A percentile compares a stretch with the other conserved stretches of the same genome.
Evolutionary conservation across 2,888 invertebrate species (phyloP).

Genomic region (Yponomeuta cagnagella): DNA sequence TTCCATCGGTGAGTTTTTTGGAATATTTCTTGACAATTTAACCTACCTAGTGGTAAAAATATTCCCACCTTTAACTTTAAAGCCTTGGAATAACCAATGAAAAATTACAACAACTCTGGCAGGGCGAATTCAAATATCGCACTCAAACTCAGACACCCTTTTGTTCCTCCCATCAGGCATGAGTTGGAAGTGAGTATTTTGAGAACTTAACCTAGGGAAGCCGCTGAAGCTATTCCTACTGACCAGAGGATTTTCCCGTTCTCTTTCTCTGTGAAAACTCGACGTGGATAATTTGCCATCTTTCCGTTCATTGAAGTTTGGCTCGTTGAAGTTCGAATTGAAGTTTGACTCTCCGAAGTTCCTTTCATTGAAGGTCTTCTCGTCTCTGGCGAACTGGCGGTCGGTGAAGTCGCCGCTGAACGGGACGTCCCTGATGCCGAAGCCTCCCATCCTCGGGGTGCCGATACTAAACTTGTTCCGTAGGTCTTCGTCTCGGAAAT

Average conservation of each 20-base stretch:
- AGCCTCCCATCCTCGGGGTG: conserved; percentile 67
- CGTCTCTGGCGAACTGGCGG: conserved; percentile 41
- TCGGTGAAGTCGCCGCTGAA: conserved; percentile 67
- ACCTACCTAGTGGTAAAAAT: too few relatives aligned
- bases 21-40: too few relatives aligned
- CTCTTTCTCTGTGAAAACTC: conserved; percentile 59
- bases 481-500: conserved; percentile 61
- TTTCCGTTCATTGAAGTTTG: conserved; percentile 50
- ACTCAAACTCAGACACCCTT: conserved; percentile 79
- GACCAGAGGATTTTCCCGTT: conserved; percentile 56
- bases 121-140: conserved; percentile 63
- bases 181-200: conserved; percentile 62
- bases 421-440: conserved; percentile 64
- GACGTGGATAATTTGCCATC: conserved; percentile 67
- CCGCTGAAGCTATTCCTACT: conserved; percentile 71
- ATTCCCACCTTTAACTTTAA: too few relatives aligned
- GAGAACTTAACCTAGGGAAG: conserved; percentile 59
- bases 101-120: too few relatives aligned
- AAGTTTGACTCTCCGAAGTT: conserved; percentile 41
- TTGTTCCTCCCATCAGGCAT: conserved; percentile 68
- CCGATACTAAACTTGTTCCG: conserved; percentile 64
- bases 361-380: conserved; percentile 47
- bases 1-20: too few relatives aligned
- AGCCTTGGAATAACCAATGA: too few relatives aligned
- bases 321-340: conserved; percentile 36